Evolutionary conservation across 2,888 invertebrate species (phyloP).

Genomic region (Dynastes maya): DNA sequence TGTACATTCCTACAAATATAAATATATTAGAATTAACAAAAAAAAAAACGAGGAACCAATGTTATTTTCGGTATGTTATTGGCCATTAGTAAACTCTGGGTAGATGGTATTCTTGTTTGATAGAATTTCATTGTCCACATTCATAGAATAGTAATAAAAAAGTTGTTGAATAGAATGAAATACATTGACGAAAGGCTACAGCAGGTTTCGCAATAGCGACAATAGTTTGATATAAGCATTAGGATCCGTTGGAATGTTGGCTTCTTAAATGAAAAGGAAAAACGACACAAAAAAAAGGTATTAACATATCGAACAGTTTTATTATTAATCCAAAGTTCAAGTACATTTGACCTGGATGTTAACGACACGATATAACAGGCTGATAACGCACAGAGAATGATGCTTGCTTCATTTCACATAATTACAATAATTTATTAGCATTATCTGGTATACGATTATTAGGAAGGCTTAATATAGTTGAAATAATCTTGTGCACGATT

Average conservation of each 20-base stretch:
- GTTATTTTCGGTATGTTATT: no score
- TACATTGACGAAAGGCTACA: not conserved
- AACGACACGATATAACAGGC: slow-evolving; percentile 40
- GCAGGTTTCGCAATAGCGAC: slow-evolving; percentile 1
- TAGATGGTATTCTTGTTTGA: not conserved
- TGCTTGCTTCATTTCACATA: slow-evolving; percentile 42
- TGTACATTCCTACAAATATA: not conserved
- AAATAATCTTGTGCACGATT: not conserved
- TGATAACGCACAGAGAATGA: slow-evolving; percentile 36
- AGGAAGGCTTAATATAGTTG: not conserved
- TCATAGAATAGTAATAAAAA: not conserved
- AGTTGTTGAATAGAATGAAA: not conserved
- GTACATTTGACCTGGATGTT: slow-evolving; percentile 45
- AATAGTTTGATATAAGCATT: not conserved
- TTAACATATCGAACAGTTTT: slow-evolving; percentile 42
- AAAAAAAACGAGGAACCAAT: no score
- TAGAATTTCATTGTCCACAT: slow-evolving; percentile 5
- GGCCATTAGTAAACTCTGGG: not conserved
- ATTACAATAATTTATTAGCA: slow-evolving; percentile 42
- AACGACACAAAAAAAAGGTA: slow-evolving; percentile 25
- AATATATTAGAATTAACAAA: slow-evolving; percentile 7
- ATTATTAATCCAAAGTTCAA: slow-evolving; percentile 46
- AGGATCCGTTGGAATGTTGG: slow-evolving; percentile 8
- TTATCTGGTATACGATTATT: not conserved
- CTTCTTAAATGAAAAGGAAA: not conserved